Conservation (phyloP, 2,888 invertebrate species). For the Tetranychus piercei region DNA sequence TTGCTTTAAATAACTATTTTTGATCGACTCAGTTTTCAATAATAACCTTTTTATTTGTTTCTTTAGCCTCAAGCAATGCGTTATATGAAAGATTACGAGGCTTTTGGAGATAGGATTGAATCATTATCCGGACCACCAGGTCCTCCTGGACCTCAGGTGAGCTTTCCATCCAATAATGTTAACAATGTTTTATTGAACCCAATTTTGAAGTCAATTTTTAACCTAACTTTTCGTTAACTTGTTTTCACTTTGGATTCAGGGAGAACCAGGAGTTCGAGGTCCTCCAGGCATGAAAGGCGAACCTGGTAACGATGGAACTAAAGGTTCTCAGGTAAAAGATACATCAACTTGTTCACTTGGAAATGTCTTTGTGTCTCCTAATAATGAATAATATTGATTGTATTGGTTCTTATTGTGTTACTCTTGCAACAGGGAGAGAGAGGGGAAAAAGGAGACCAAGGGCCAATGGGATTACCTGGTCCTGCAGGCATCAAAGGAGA, state of each 20-base stretch:
- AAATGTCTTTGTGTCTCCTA: too few species aligned
- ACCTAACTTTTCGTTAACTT: background rate
- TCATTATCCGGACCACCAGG: constrained; percentile 48
- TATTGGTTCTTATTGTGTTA: background rate
- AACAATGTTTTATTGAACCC: too few species aligned
- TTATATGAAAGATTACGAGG: constrained; percentile 21
- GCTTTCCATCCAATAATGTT: too few species aligned
- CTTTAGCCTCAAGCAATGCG: constrained; percentile 10
- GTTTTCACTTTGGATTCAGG: constrained; percentile 21
- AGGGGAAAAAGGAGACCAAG: constrained; percentile 71
- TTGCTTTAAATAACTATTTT: too few species aligned
- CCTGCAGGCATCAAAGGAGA: background rate
- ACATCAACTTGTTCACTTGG: too few species aligned
- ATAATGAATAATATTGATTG: too few species aligned
- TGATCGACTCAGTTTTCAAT: too few species aligned
- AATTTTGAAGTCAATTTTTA: too few species aligned
- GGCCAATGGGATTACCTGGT: constrained; percentile 52
- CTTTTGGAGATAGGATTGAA: constrained; percentile 18
- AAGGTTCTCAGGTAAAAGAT: background rate
- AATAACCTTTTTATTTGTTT: background rate
- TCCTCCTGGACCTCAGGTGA: constrained; percentile 40
- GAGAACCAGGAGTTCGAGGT: constrained; percentile 47
- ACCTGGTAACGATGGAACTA: constrained; percentile 52
- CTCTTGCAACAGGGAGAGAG: constrained; percentile 50
- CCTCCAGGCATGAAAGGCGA: constrained; percentile 71